Evolutionary conservation across 2,113 vertebrate genomes (phyloP).

Genomic region (Heliornis fulica): DNA sequence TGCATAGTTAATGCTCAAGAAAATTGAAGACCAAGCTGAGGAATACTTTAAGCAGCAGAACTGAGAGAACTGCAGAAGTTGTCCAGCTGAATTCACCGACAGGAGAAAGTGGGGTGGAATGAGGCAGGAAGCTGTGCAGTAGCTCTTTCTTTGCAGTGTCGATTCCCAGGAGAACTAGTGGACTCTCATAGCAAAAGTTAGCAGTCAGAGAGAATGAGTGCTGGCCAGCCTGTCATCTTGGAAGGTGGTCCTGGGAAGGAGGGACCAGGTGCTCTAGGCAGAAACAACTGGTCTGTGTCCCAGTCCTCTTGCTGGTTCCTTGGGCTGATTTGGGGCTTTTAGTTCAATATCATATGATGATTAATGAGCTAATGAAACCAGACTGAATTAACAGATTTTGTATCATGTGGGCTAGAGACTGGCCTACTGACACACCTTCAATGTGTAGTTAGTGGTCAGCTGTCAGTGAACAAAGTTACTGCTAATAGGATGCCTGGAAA

Average conservation of each 20-base stretch:
- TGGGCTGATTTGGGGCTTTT: neutral
- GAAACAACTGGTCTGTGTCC: neutral
- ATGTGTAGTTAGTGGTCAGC: neutral
- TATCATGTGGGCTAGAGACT: neutral
- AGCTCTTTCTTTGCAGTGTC: neutral
- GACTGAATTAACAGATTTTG: neutral
- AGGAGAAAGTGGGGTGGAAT: neutral
- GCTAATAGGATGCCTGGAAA: neutral
- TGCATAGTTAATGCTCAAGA: neutral
- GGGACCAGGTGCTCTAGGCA: neutral
- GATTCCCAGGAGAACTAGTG: neutral
- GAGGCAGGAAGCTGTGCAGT: neutral
- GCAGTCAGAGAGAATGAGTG: neutral
- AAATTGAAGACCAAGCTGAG: neutral
- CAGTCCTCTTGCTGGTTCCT: neutral
- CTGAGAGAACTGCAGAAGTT: neutral
- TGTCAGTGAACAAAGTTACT: neutral
- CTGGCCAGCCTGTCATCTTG: neutral
- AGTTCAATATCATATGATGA: neutral
- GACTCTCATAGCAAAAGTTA: neutral
- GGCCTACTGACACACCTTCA: neutral
- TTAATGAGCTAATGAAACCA: neutral
- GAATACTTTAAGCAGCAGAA: neutral
- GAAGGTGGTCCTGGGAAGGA: neutral
- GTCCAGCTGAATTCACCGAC: neutral